Evolutionary conservation across 2,797 vertebrate species (phyloP).

Genomic region (Melanotaenia trifasciata): DNA sequence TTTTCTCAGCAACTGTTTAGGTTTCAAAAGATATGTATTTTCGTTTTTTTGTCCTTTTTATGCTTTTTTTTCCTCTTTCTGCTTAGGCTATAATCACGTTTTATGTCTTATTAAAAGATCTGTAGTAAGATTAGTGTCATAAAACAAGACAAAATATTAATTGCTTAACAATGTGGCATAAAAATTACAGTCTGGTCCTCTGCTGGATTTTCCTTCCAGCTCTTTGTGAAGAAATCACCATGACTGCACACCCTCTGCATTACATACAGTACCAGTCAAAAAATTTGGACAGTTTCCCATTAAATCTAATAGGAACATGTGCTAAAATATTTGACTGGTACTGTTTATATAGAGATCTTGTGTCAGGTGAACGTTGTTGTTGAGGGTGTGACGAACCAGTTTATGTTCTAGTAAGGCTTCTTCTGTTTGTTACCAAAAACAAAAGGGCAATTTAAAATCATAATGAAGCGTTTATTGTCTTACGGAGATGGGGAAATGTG

Average conservation of each 20-base stretch:
- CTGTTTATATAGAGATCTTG: constrained; percentile 21
- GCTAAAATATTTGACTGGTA: too few relatives aligned
- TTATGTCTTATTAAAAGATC: constrained; percentile 27
- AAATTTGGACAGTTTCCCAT: background rate
- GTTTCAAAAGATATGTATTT: constrained; percentile 47
- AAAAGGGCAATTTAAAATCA: constrained; percentile 84
- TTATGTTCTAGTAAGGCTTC: constrained; percentile 67
- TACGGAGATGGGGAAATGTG: constrained; percentile 75
- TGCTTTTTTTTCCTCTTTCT: constrained; percentile 8
- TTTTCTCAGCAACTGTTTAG: constrained; percentile 44
- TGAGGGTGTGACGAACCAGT: constrained; percentile 59
- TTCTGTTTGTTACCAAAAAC: constrained; percentile 66
- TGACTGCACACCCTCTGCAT: constrained; percentile 34
- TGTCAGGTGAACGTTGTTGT: constrained; percentile 42
- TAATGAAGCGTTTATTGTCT: constrained; percentile 84
- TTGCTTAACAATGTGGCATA: constrained; percentile 4
- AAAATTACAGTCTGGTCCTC: constrained; percentile 26
- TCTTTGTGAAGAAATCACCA: constrained; percentile 28
- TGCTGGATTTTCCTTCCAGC: constrained; percentile 18
- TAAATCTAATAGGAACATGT: background rate
- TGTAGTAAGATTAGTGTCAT: constrained; percentile 6
- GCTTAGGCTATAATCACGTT: constrained; percentile 11
- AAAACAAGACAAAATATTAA: constrained; percentile 10
- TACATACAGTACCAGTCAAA: constrained; percentile 1
- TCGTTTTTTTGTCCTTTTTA: constrained; percentile 22